A percentile compares a stretch with the other conserved stretches of the same genome.
Conservation (phyloP, 1,140 invertebrate genomes). For the Drosophila rhopaloa region DNA sequence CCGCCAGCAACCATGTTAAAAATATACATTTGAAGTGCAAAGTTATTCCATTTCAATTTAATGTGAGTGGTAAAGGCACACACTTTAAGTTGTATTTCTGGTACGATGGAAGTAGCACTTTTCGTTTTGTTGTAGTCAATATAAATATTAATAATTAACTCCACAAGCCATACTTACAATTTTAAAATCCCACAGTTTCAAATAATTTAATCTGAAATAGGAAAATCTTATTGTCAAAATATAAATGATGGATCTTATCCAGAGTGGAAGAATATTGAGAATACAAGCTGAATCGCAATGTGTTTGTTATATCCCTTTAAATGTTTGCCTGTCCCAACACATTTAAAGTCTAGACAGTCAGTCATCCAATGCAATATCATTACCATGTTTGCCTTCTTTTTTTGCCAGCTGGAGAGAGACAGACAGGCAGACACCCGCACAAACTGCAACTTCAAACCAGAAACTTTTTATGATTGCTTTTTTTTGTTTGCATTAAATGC, state of each 20-base stretch:
- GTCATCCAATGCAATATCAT: conserved; percentile 26
- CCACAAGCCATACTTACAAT: too few species aligned
- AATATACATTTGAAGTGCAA: not conserved
- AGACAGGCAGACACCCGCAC: conserved; percentile 22
- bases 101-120: too few species aligned
- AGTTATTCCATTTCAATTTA: not conserved
- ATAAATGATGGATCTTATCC: too few species aligned
- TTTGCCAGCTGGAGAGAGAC: conserved; percentile 35
- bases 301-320: not conserved
- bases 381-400: conserved; percentile 23
- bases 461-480: conserved; percentile 55
- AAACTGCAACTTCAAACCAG: conserved; percentile 61
- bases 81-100: too few species aligned
- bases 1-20: not conserved
- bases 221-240: too few species aligned
- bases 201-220: too few species aligned
- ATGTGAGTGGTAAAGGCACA: not conserved
- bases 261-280: too few species aligned
- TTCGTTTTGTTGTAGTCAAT: too few species aligned
- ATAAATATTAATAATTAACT: too few species aligned
- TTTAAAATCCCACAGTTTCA: too few species aligned
- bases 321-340: not conserved
- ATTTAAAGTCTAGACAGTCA: conserved; percentile 44
- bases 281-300: not conserved
- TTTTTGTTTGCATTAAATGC: conserved; percentile 63